phyloP scores from a whole-genome alignment of 1,140 invertebrate species.

The Brachionus asplanchnoidis region DNA sequence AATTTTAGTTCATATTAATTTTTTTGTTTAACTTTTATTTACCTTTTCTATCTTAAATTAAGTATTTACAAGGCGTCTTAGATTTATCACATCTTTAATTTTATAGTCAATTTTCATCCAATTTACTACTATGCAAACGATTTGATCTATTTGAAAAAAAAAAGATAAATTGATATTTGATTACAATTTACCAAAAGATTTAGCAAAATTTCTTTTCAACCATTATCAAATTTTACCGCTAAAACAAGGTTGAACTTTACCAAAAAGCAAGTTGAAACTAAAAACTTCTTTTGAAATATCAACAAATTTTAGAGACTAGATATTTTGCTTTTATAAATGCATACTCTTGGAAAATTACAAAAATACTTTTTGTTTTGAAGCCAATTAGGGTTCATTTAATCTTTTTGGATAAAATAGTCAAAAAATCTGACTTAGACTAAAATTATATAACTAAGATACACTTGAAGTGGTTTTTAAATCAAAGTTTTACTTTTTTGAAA shows the following conservation, averaged over 20 bases:
- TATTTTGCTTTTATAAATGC: background rate
- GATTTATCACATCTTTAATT: background rate
- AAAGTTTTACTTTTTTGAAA: background rate
- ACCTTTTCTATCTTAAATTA: background rate
- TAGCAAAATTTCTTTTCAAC: background rate
- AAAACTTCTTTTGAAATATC: background rate
- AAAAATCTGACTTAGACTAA: background rate
- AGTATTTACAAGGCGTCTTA: background rate
- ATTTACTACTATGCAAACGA: background rate
- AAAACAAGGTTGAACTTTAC: background rate
- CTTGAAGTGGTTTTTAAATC: background rate
- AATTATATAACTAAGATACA: background rate
- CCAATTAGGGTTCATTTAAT: background rate
- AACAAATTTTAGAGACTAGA: background rate
- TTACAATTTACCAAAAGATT: slow-evolving; percentile 7
- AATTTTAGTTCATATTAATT: background rate
- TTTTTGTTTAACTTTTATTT: background rate
- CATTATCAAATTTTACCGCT: slow-evolving; percentile 7
- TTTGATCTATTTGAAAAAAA: background rate
- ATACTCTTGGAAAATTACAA: background rate
- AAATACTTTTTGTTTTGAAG: background rate
- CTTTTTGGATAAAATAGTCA: background rate
- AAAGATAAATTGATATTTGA: slow-evolving; percentile 8
- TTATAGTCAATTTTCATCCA: background rate
- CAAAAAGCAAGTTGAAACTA: background rate